Evolutionary conservation across 2,113 vertebrate genomes (phyloP), one percentile per base, ranked within the genome.

Genomic region (Gallinago paraguaiae): DNA sequence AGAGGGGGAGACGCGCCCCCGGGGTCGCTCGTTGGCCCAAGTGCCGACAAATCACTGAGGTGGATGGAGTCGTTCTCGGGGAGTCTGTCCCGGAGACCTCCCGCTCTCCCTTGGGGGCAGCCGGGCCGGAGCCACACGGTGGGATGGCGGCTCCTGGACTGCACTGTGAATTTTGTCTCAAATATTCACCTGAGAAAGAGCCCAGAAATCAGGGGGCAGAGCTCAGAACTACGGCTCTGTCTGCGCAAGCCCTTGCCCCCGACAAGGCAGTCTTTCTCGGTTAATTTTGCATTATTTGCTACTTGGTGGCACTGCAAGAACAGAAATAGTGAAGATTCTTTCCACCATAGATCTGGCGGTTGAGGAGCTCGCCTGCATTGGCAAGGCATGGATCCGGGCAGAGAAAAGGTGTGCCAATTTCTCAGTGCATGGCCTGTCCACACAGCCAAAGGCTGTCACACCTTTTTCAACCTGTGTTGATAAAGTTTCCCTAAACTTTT

Each of bases 331-430:
- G 25, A 24, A 28, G 41, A 13, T 71, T 87, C 75, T 22, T 45
- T 64, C 23, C 39, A 15, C 12, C 4, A 2, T 9, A 4, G 33
- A 17, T 33, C 65, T 68, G 17, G 6, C 6, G 0, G 13, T 1
- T 68, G 39, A 82, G 39, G 8, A 0, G 0, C 46, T 46, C 2
- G 0, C 22, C n/a, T 78, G n/a, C 3, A 2, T 16, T 20, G 9
- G 15, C 17, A 50, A 57, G 33, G 30, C 69, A 31, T 0, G 15
- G 53, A 67, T 68, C 30, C 35, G 24, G 60, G 27, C 43, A 48
- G 30, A 35, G 57, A 17, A 56, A n/a, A 33, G 16, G 5, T 27
- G 10, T 25, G 6, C 45, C 45, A 4, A 7, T 39, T 67, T 56
- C 60, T 64, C 45, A 43, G 39, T 10, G 17, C 50, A 33, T 7